A percentile compares a stretch with the other conserved stretches of the same genome.
These are phyloP conservation scores for Promerops cafer DNA, from an alignment of 2,113 vertebrate genomes.

Conservation along the genomic window DNA sequence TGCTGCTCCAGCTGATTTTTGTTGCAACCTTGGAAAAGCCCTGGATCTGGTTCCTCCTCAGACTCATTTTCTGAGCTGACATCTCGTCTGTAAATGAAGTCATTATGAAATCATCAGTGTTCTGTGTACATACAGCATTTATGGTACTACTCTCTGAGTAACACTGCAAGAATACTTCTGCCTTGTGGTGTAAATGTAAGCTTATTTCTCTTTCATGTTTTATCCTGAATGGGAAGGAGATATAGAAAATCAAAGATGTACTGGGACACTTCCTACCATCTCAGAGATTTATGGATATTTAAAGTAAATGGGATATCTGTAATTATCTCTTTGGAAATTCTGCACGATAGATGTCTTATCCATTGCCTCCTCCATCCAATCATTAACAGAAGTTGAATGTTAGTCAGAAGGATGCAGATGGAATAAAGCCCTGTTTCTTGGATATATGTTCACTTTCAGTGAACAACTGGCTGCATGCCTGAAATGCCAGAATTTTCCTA, in stretches of 20 bases:
- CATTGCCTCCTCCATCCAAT: background rate
- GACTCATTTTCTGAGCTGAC: background rate
- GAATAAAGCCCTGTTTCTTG: background rate
- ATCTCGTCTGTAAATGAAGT: slow-evolving; percentile 44
- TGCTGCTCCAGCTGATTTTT: background rate
- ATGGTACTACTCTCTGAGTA: background rate
- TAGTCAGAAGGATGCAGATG: background rate
- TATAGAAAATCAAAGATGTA: background rate
- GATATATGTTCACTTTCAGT: background rate
- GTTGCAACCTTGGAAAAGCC: slow-evolving; percentile 39
- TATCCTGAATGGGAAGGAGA: background rate
- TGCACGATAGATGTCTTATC: background rate
- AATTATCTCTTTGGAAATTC: background rate
- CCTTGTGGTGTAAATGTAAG: background rate
- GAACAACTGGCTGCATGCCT: background rate
- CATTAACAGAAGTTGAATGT: background rate
- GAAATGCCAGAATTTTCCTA: background rate
- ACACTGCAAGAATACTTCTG: background rate
- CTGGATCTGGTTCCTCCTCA: slow-evolving; percentile 39
- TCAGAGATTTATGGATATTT: background rate
- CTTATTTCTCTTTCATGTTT: background rate
- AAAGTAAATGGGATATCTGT: background rate
- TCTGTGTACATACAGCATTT: background rate
- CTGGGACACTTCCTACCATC: background rate
- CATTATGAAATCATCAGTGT: background rate